Percentiles rank a stretch among this genome's conserved stretches.
These are phyloP conservation scores for Pristionchus exspectatus DNA, from an alignment of 2,888 invertebrate genomes.

Conservation along the genomic window DNA sequence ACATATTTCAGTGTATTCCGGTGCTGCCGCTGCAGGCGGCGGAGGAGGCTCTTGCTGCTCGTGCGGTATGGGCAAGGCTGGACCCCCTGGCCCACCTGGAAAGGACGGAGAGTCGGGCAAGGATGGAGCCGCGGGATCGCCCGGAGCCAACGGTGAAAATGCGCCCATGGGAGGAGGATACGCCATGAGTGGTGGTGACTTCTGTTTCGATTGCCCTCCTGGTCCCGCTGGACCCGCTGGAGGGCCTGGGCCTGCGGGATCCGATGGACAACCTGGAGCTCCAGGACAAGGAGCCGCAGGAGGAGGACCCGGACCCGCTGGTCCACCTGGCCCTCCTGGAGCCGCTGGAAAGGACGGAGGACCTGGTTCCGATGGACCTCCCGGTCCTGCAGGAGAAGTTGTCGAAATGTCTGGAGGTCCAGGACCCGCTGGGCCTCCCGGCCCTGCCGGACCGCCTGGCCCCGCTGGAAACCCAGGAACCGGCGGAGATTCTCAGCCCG, in stretches of 20 bases:
- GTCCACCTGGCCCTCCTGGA: slow-evolving; percentile 51
- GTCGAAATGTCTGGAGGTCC: slow-evolving; percentile 13
- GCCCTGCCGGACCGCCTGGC: slow-evolving; percentile 46
- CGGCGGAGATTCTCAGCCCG: neutral
- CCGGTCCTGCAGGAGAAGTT: slow-evolving; percentile 43
- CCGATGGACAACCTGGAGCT: slow-evolving; percentile 44
- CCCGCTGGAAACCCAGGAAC: slow-evolving; percentile 51
- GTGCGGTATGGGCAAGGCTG: slow-evolving; percentile 57
- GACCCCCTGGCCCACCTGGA: slow-evolving; percentile 46
- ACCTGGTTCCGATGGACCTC: slow-evolving; percentile 32
- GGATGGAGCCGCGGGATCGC: neutral
- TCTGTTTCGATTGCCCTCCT: slow-evolving; percentile 51
- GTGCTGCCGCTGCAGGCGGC: neutral
- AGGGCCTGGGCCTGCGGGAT: slow-evolving; percentile 28
- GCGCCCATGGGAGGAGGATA: slow-evolving; percentile 4
- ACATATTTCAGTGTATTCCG: neutral
- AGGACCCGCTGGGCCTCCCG: slow-evolving; percentile 49
- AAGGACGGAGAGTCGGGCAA: slow-evolving; percentile 40
- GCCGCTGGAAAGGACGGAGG: slow-evolving; percentile 48
- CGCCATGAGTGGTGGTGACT: neutral
- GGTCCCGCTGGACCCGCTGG: slow-evolving; percentile 52
- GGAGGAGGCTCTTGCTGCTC: slow-evolving; percentile 67
- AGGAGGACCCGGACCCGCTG: slow-evolving; percentile 41
- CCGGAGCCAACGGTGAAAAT: neutral
- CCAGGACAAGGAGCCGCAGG: slow-evolving; percentile 1